Conservation (phyloP, 2,797 vertebrate genomes). For the Pseudochromis fuscus region DNA sequence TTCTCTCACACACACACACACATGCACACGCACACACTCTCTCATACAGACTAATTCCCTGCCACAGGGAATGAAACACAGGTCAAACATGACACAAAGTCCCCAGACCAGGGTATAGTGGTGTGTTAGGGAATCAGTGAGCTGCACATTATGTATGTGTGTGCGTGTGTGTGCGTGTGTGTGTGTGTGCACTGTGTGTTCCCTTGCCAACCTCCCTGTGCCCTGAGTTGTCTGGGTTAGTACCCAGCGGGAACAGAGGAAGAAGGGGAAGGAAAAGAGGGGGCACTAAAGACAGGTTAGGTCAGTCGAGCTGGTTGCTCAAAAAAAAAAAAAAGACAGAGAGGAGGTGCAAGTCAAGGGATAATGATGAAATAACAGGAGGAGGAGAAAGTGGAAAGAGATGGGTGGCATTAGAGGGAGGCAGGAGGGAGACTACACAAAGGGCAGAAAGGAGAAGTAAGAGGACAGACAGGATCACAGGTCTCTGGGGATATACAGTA, state of each 20-base stretch:
- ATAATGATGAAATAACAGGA: conserved; percentile 23
- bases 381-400: conserved; percentile 29
- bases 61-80: conserved; percentile 65
- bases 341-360: conserved; percentile 23
- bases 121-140: conserved; percentile 43
- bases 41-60: conserved; percentile 43
- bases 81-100: conserved; percentile 72
- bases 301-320: conserved; percentile 45
- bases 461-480: conserved; percentile 43
- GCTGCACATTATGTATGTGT: background rate
- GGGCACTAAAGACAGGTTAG: conserved; percentile 45
- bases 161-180: background rate
- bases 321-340: conserved; percentile 32
- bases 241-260: conserved; percentile 38
- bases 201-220: conserved; percentile 50
- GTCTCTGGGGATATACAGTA: conserved; percentile 53
- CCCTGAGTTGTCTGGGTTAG: conserved; percentile 66
- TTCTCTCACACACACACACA: conserved; percentile 17
- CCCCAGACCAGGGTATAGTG: conserved; percentile 52
- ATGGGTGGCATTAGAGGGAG: conserved; percentile 15
- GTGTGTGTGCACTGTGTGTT: conserved; percentile 30
- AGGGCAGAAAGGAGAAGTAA: conserved; percentile 33
- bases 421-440: conserved; percentile 27
- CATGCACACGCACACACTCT: conserved; percentile 12
- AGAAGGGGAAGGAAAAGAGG: conserved; percentile 9